Evolutionary conservation across 2,888 invertebrate species (phyloP).

Genomic region (Parnassius apollo): DNA sequence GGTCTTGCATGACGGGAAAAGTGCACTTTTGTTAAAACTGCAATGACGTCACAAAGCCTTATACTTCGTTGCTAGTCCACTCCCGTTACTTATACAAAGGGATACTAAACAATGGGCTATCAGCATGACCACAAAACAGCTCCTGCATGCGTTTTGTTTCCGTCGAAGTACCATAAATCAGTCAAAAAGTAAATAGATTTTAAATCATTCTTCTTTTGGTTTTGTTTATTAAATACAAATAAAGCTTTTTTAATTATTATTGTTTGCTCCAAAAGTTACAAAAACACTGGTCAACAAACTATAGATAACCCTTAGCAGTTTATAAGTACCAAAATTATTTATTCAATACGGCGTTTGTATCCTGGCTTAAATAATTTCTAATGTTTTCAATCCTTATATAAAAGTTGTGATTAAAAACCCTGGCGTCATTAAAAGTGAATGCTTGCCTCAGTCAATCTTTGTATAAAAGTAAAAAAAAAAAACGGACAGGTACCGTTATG

Average conservation of each 20-base stretch:
- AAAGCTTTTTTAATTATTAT: no score
- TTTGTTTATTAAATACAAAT: neutral
- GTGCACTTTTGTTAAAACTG: constrained; percentile 68
- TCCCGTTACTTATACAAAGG: constrained; percentile 69
- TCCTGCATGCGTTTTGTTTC: constrained; percentile 57
- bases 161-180: constrained; percentile 51
- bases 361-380: no score
- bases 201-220: constrained; percentile 17
- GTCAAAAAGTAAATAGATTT: constrained; percentile 39
- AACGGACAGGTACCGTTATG: constrained; percentile 66
- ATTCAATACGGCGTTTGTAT: no score
- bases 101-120: constrained; percentile 55
- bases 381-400: constrained; percentile 1
- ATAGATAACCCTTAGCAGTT: no score
- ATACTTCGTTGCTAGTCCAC: constrained; percentile 41
- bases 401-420: constrained; percentile 35
- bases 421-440: constrained; percentile 72
- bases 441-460: constrained; percentile 57
- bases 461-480: constrained; percentile 68
- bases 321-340: no score
- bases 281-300: no score
- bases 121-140: constrained; percentile 69
- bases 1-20: constrained; percentile 65
- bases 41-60: constrained; percentile 72
- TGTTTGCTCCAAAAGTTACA: no score